phyloP scores from a whole-genome alignment of 2,797 vertebrate genomes.

The Acrossocheilus wenchowensis region DNA sequence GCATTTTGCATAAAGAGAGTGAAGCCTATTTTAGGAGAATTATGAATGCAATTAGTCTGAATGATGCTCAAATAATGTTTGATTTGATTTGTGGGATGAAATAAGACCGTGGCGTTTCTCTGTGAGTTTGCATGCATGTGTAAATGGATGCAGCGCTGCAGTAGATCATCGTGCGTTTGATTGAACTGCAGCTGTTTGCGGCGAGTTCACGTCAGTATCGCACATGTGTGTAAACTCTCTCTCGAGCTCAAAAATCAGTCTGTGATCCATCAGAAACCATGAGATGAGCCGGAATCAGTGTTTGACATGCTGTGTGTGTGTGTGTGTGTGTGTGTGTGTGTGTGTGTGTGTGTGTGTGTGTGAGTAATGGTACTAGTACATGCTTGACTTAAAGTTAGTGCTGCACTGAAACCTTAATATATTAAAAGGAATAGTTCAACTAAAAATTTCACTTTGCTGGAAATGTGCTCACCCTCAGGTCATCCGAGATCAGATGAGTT shows the following conservation, averaged over 20 bases:
- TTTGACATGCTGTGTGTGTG: not conserved
- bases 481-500: no score
- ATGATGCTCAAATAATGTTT: not conserved
- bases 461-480: no score
- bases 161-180: not conserved
- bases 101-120: not conserved
- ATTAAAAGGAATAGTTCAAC: no score
- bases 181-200: conserved; percentile 14
- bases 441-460: no score
- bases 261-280: not conserved
- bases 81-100: not conserved
- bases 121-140: not conserved
- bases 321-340: not conserved
- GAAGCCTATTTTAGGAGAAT: not conserved
- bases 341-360: not conserved
- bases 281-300: not conserved
- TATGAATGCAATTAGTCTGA: not conserved
- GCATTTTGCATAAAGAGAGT: not conserved
- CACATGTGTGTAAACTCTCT: not conserved
- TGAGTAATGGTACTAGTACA: not conserved
- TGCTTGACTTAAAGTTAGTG: not conserved
- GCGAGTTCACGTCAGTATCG: not conserved
- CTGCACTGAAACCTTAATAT: no score
- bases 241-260: not conserved
- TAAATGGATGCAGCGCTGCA: not conserved